These are phyloP conservation scores for Macropus fuliginosus DNA, from an alignment of 2,797 vertebrate genomes.

Conservation along the genomic window DNA sequence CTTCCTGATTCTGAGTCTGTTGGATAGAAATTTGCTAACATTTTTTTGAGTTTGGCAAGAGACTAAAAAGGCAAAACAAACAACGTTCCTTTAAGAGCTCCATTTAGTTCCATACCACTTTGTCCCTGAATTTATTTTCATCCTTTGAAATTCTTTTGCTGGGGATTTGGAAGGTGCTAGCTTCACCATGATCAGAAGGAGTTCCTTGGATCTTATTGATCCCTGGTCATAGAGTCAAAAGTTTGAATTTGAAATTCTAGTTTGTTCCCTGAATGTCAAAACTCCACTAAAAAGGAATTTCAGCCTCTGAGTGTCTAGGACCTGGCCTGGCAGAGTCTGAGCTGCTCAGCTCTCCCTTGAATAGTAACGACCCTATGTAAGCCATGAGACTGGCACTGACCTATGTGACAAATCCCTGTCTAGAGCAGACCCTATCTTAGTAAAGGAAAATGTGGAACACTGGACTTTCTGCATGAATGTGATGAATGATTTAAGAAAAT, in stretches of 20 bases:
- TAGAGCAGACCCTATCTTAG: slow-evolving; percentile 30
- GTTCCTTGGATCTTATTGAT: slow-evolving; percentile 60
- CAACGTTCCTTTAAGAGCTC: slow-evolving; percentile 67
- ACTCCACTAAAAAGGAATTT: slow-evolving; percentile 57
- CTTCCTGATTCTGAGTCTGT: slow-evolving; percentile 67
- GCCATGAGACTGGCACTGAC: slow-evolving; percentile 55
- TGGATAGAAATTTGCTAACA: slow-evolving; percentile 65
- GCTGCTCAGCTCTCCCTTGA: slow-evolving; percentile 64
- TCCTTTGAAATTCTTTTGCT: slow-evolving; percentile 59
- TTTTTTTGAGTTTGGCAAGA: slow-evolving; percentile 72
- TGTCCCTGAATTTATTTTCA: slow-evolving; percentile 73
- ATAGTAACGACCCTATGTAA: slow-evolving; percentile 72
- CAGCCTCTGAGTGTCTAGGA: slow-evolving; percentile 69
- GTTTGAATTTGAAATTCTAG: slow-evolving; percentile 69
- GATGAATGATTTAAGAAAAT: slow-evolving; percentile 25
- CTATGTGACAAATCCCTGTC: slow-evolving; percentile 62
- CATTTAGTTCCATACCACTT: slow-evolving; percentile 67
- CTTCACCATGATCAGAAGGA: slow-evolving; percentile 68
- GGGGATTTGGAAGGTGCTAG: slow-evolving; percentile 50
- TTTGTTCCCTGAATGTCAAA: slow-evolving; percentile 73
- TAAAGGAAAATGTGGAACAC: slow-evolving; percentile 35
- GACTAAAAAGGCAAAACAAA: slow-evolving; percentile 67
- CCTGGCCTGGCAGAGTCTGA: slow-evolving; percentile 56
- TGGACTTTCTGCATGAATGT: slow-evolving; percentile 32
- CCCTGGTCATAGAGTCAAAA: slow-evolving; percentile 61